These are phyloP conservation scores for Scolopax rusticola DNA, from an alignment of 2,797 vertebrate genomes.

Conservation along the genomic window DNA sequence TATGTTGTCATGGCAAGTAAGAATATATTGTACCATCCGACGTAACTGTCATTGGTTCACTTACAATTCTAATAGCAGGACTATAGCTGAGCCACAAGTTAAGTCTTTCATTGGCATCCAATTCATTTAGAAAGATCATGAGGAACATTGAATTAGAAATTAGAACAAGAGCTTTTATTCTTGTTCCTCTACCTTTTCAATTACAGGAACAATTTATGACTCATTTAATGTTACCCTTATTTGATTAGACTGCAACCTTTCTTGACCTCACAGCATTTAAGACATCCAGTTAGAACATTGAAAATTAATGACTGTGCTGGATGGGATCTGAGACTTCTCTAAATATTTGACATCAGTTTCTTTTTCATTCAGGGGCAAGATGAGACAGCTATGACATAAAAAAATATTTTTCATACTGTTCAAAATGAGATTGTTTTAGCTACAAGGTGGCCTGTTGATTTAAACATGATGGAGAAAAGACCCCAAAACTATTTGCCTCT, in stretches of 20 bases:
- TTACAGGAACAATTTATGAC: neutral
- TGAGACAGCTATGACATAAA: neutral
- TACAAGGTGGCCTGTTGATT: neutral
- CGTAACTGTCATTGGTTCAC: neutral
- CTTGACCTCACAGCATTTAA: neutral
- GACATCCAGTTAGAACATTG: neutral
- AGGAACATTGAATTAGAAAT: neutral
- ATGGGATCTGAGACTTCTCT: neutral
- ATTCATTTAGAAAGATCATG: neutral
- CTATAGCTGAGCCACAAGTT: neutral
- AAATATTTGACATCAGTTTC: neutral
- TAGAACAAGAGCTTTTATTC: neutral
- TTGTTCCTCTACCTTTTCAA: neutral
- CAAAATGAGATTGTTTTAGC: neutral
- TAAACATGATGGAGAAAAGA: neutral
- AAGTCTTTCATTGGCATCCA: neutral
- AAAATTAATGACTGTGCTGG: neutral
- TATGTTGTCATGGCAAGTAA: neutral
- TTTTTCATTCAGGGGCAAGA: neutral
- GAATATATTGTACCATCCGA: neutral
- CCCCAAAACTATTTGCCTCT: neutral
- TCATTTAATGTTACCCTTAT: neutral
- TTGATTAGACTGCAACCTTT: neutral
- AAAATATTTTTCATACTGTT: neutral
- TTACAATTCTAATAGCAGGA: neutral